Conservation (phyloP, 2,113 vertebrate species). For the Pomatostomus ruficeps region DNA sequence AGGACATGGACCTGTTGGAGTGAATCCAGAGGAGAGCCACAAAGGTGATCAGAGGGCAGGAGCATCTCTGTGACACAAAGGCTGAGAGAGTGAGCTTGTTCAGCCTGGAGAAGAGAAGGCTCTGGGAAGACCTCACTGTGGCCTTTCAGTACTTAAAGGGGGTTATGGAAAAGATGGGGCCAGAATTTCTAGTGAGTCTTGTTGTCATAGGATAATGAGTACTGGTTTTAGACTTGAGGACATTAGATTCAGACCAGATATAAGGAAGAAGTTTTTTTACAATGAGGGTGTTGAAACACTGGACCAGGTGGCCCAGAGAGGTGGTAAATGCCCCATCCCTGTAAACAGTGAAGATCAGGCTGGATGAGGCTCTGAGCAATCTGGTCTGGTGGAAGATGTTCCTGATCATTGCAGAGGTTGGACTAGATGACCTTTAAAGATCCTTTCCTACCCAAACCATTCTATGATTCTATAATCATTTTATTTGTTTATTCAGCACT, state of each 20-base stretch:
- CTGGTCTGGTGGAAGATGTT: neutral
- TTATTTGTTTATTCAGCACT: neutral
- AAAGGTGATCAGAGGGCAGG: neutral
- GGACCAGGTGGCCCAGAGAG: neutral
- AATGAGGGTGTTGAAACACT: neutral
- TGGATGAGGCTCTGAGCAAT: neutral
- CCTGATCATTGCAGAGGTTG: neutral
- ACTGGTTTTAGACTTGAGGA: neutral
- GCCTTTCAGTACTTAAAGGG: neutral
- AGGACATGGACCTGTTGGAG: neutral
- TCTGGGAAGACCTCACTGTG: neutral
- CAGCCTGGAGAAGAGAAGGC: neutral
- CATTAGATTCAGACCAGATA: neutral
- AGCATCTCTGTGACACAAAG: neutral
- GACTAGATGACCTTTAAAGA: neutral
- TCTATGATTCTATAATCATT: neutral
- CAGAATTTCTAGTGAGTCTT: neutral
- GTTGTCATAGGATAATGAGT: no score
- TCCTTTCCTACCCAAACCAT: neutral
- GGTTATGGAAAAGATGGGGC: neutral
- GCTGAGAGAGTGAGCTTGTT: neutral
- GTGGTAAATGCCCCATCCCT: neutral
- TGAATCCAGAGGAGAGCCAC: neutral
- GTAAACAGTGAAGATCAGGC: neutral
- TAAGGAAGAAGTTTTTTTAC: neutral